A percentile compares a stretch with the other conserved stretches of the same genome.
Conservation (phyloP, 2,888 invertebrate species). For the Parascotia fuliginaria region DNA sequence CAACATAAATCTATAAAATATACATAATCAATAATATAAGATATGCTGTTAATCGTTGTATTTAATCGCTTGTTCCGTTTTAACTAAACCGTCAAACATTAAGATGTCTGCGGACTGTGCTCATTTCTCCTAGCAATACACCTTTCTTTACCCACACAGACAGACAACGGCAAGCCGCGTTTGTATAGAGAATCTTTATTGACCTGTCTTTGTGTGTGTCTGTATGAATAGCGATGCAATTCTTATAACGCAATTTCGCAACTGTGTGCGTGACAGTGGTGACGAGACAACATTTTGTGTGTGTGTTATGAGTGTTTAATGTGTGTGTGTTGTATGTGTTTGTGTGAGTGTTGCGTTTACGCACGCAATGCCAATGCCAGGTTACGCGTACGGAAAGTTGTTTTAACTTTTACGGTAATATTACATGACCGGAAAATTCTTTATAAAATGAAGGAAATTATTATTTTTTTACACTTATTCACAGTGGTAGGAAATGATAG, state of each 20-base stretch:
- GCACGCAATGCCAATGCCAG: conserved; percentile 83
- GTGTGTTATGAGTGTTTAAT: conserved; percentile 7
- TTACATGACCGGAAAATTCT: conserved; percentile 81
- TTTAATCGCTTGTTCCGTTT: conserved; percentile 63
- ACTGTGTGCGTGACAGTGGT: conserved; percentile 51
- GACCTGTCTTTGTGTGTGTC: conserved; percentile 11
- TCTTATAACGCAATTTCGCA: conserved; percentile 35
- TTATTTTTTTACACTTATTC: conserved; percentile 38
- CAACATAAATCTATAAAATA: no score
- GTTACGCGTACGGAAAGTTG: conserved; percentile 77
- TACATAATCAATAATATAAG: conserved; percentile 20
- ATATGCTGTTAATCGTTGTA: conserved; percentile 42
- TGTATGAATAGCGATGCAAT: conserved; percentile 40
- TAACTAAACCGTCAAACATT: conserved; percentile 55
- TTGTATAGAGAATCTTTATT: conserved; percentile 13
- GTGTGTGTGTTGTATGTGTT: conserved; percentile 29
- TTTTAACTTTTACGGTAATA: conserved; percentile 68
- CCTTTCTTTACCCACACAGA: conserved; percentile 83
- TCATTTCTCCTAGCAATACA: conserved; percentile 81
- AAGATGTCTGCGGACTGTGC: conserved; percentile 55
- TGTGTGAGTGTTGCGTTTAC: conserved; percentile 78
- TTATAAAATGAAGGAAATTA: conserved; percentile 55
- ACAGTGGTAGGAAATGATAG: conserved; percentile 36
- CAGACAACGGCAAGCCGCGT: conserved; percentile 8
- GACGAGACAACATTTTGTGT: conserved; percentile 29